Conservation (phyloP, 2,888 invertebrate species). For the Masnerella sp. region DNA sequence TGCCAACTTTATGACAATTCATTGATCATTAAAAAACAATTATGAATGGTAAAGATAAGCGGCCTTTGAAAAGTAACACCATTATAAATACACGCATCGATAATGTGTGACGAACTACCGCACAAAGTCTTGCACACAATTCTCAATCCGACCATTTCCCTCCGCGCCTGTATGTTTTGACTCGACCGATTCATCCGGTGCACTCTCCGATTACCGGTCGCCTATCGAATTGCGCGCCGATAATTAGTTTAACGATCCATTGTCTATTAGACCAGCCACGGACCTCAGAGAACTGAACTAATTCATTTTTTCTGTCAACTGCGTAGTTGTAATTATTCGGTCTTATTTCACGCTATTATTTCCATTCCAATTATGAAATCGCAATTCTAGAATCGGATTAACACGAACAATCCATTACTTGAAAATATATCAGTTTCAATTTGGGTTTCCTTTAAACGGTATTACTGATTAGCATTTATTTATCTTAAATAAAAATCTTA, state of each 20-base stretch:
- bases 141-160: conserved; percentile 43
- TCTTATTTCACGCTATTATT: too few species aligned
- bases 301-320: conserved; percentile 35
- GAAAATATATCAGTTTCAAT: too few species aligned
- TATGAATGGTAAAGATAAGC: conserved; percentile 41
- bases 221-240: conserved; percentile 62
- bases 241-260: conserved; percentile 74
- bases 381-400: too few species aligned
- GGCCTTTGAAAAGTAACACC: conserved; percentile 45
- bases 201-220: conserved; percentile 58
- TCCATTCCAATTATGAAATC: too few species aligned
- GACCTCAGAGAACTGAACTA: conserved; percentile 37
- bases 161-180: conserved; percentile 58
- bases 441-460: too few species aligned
- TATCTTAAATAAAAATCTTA: too few species aligned
- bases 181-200: conserved; percentile 63
- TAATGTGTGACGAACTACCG: conserved; percentile 56
- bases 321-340: too few species aligned
- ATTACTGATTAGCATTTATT: too few species aligned
- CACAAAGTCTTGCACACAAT: conserved; percentile 51
- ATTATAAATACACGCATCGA: conserved; percentile 56
- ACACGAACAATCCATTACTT: too few species aligned
- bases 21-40: too few species aligned
- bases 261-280: conserved; percentile 66
- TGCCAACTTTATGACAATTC: too few species aligned